phyloP scores from a whole-genome alignment of 2,113 vertebrate genomes.

The Pristiophorus japonicus region DNA sequence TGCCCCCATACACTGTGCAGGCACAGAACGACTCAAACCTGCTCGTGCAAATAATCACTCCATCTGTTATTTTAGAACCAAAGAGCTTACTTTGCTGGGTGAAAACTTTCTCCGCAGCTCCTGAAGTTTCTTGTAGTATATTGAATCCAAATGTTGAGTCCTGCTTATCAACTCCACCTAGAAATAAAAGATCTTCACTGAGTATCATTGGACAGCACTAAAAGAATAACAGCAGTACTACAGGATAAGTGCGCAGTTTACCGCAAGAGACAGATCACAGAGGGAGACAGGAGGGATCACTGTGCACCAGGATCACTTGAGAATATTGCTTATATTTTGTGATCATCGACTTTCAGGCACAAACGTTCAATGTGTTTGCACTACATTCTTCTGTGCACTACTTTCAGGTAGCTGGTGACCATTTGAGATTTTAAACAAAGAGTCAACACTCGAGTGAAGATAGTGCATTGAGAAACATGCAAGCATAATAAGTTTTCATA shows the following conservation, averaged over 20 bases:
- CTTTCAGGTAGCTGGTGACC: not conserved
- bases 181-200: constrained; percentile 30
- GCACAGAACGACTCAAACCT: too few species aligned
- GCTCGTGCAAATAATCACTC: too few species aligned
- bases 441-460: not conserved
- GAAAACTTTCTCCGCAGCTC: constrained; percentile 60
- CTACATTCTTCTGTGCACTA: not conserved
- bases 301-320: not conserved
- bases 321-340: not conserved
- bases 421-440: not conserved
- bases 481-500: not conserved
- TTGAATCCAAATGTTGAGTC: constrained; percentile 64
- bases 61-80: not conserved
- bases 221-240: not conserved
- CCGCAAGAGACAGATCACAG: not conserved
- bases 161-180: constrained; percentile 75
- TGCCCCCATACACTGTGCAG: not conserved
- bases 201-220: not conserved
- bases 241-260: not conserved
- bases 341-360: not conserved
- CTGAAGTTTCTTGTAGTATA: constrained; percentile 70
- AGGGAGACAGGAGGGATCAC: not conserved
- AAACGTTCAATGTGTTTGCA: not conserved
- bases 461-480: too few species aligned
- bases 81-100: constrained; percentile 60